Evolutionary conservation across 1,140 invertebrate genomes (phyloP).

Genomic region (Trinorchestia longiramus): DNA sequence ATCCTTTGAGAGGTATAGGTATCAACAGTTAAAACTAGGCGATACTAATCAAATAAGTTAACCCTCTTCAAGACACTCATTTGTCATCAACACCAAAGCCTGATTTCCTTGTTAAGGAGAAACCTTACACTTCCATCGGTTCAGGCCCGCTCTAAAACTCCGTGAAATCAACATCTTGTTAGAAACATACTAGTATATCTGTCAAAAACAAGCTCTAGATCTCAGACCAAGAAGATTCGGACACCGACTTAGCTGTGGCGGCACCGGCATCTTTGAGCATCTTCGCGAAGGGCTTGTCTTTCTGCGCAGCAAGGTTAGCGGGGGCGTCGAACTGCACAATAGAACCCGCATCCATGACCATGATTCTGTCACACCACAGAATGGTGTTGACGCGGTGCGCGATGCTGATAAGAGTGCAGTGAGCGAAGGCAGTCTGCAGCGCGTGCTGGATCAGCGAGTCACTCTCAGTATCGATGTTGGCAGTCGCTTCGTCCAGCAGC

Average conservation of each 20-base stretch:
- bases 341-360: conserved; percentile 69
- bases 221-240: not conserved
- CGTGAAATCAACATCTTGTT: not conserved
- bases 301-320: conserved; percentile 3
- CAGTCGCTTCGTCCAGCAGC: conserved; percentile 75
- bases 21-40: no score
- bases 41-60: no score
- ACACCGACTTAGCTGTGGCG: not conserved
- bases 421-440: conserved; percentile 74
- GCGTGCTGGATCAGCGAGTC: conserved; percentile 78
- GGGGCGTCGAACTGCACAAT: conserved; percentile 66
- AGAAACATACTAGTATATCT: not conserved
- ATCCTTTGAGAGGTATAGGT: no score
- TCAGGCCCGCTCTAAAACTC: not conserved
- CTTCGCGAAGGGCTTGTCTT: not conserved
- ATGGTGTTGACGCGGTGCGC: conserved; percentile 75
- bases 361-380: conserved; percentile 70
- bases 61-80: no score
- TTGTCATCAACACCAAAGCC: no score
- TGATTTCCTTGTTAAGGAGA: no score
- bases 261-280: not conserved
- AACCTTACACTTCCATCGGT: not conserved
- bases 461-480: conserved; percentile 75
- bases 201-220: not conserved
- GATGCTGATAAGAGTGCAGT: conserved; percentile 74